Evolutionary conservation across 2,113 vertebrate species (phyloP), one percentile per base, ranked within the genome.

Genomic region (Caloenas nicobarica): DNA sequence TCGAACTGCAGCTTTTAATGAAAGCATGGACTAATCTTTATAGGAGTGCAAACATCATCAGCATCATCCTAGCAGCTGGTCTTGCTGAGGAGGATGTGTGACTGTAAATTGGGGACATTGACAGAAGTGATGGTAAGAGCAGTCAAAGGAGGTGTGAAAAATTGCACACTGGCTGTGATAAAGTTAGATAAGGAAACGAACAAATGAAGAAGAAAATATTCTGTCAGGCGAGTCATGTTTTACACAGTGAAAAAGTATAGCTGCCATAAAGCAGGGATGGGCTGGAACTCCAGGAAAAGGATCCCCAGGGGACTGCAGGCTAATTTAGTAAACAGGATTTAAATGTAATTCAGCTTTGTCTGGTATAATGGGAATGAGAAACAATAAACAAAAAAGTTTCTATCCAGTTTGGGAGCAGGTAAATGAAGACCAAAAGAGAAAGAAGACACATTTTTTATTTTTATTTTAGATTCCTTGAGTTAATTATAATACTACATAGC

Each of bases 301-400:
- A 79, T 62, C 26, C 40, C 57, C 1, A 3, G 40, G 64, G 60
- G 65, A 36, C 33, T 46, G 56, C 3, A 3, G 60, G 46, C 68
- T 94, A 57, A 58, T 88, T 94, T 88, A 70, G n/a, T 70, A 88
- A 53, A 61, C 57, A 73, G 60, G 54, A 83, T 91, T 83, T 88
- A 66, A 83, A 73, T 50, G 61, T 65, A 61, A 34, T 88, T 95
- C 62, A 86, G 38, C 50, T 76, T 88, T 95, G 42, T 69, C 28
- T 79, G 13, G 72, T 88, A 65, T 33, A 82, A 57, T 82, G 48
- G 34, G 31, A 92, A 60, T 16, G 50, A 34, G 40, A 51, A 90
- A 60, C 13, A 80, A 76, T 40, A 76, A 72, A 18, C 18, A 46
- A 46, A 60, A 31, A 69, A 22, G 29, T 51, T 77, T 91, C 69